These are phyloP conservation scores for Lasius platythorax DNA, from an alignment of 2,888 invertebrate species.

Conservation along the genomic window DNA sequence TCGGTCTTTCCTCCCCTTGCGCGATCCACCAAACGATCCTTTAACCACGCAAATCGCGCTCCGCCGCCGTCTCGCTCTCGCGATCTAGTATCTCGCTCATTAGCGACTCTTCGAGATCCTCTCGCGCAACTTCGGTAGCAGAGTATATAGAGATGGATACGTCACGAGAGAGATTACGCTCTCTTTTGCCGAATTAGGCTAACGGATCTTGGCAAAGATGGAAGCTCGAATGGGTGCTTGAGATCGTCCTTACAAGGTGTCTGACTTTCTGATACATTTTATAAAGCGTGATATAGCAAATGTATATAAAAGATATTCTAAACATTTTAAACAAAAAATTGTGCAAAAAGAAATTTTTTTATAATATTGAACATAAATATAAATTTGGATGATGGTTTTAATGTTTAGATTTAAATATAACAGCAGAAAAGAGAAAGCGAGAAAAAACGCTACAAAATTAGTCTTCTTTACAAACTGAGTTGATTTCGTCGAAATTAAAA, in stretches of 20 bases:
- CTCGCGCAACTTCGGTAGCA: constrained; percentile 23
- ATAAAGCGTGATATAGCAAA: neutral
- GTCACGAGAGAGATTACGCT: neutral
- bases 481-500: neutral
- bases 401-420: neutral
- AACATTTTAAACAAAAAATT: neutral
- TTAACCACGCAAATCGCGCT: constrained; percentile 63
- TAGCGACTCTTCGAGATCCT: constrained; percentile 24
- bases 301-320: neutral
- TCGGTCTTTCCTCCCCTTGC: constrained; percentile 3
- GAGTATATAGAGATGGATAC: neutral
- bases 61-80: neutral
- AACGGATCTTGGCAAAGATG: neutral
- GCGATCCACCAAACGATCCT: constrained; percentile 64
- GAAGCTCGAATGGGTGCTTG: neutral
- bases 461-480: neutral
- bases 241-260: neutral
- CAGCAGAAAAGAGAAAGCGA: neutral
- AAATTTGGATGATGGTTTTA: neutral
- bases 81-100: constrained; percentile 40
- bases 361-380: neutral
- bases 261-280: neutral
- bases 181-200: neutral
- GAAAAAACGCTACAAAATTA: neutral
- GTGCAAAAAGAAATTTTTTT: neutral